These are phyloP conservation scores for Gallinago undulata DNA, from an alignment of 2,113 vertebrate species.

Conservation along the genomic window DNA sequence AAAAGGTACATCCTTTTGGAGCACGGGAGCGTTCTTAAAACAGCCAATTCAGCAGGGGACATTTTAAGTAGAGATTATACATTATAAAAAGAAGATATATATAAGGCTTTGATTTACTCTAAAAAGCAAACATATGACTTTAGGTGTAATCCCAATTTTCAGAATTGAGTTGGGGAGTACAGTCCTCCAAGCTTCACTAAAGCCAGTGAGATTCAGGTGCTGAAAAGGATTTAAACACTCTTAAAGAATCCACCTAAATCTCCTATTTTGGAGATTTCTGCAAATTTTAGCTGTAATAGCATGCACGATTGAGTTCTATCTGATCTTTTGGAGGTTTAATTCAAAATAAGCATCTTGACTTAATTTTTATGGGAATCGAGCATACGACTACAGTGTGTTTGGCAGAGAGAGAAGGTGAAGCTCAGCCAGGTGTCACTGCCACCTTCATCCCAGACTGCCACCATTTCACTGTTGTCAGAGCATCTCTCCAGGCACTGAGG, in stretches of 20 bases:
- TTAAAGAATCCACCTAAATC: neutral
- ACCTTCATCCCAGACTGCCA: neutral
- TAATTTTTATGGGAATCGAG: neutral
- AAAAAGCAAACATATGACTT: neutral
- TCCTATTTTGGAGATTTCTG: neutral
- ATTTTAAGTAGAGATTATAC: neutral
- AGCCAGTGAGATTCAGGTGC: neutral
- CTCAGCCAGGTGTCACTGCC: neutral
- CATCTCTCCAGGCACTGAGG: neutral
- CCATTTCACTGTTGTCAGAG: neutral
- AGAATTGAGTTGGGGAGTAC: neutral
- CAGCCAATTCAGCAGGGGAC: neutral
- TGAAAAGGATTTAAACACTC: neutral
- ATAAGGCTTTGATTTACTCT: neutral
- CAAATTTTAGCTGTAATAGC: neutral
- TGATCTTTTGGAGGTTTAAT: neutral
- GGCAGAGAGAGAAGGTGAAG: rapidly evolving
- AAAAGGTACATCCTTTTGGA: neutral
- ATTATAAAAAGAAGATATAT: neutral
- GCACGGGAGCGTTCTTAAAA: neutral
- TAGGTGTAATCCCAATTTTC: neutral
- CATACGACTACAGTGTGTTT: neutral
- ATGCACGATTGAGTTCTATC: neutral
- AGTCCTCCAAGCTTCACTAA: neutral
- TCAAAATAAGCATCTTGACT: neutral